phyloP scores from a whole-genome alignment of 2,797 vertebrate species.

The Chloroceryle inda region DNA sequence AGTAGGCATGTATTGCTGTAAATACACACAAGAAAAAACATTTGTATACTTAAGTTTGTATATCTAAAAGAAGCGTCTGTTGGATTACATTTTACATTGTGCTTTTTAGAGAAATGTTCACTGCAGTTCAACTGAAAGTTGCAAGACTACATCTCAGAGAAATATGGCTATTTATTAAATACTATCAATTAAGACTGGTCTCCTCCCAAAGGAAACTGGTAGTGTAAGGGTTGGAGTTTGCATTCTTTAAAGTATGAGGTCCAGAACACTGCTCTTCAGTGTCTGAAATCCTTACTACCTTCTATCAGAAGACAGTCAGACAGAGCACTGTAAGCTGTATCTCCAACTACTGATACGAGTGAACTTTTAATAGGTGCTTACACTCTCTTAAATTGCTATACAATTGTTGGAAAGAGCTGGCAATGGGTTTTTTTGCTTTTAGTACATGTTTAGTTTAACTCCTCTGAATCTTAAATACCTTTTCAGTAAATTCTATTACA shows the following conservation, averaged over 20 bases:
- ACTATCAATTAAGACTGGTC: not conserved
- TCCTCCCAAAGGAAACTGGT: not conserved
- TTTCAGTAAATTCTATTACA: not conserved
- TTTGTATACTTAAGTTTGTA: not conserved
- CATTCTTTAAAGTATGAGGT: not conserved
- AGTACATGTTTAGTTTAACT: not conserved
- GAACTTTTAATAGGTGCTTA: not conserved
- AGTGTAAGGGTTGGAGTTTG: not conserved
- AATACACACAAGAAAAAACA: not conserved
- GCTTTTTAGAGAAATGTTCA: not conserved
- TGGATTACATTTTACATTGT: not conserved
- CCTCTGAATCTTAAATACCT: not conserved
- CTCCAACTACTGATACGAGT: not conserved
- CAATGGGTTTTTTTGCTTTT: not conserved
- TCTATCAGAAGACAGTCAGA: not conserved
- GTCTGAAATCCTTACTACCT: not conserved
- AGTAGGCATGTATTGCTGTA: not conserved
- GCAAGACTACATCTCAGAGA: not conserved
- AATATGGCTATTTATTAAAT: not conserved
- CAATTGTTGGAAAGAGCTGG: not conserved
- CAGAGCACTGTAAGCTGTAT: not conserved
- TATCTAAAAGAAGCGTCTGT: not conserved
- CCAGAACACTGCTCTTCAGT: not conserved
- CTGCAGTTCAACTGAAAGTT: not conserved
- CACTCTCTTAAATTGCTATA: not conserved